phyloP scores from a whole-genome alignment of 1,140 invertebrate genomes.

The Ostrea edulis region DNA sequence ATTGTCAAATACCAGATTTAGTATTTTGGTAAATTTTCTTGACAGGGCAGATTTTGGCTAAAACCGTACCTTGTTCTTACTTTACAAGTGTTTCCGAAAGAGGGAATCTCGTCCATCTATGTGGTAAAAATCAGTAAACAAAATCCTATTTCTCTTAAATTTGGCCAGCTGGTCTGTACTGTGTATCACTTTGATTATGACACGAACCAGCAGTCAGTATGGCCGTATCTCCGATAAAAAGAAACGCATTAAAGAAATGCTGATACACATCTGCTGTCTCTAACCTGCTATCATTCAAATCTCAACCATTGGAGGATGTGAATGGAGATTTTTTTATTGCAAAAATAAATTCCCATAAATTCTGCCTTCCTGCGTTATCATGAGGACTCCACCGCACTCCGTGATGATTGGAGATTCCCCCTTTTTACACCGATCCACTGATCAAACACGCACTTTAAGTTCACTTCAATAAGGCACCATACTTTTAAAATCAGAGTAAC shows the following conservation, averaged over 20 bases:
- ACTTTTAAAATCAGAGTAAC: slow-evolving; percentile 1
- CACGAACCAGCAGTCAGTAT: not conserved
- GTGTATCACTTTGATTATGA: no score
- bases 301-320: not conserved
- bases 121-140: no score
- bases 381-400: not conserved
- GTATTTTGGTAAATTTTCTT: no score
- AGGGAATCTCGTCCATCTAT: no score
- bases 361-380: not conserved
- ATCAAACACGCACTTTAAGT: not conserved
- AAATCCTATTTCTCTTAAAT: no score
- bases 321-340: not conserved
- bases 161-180: no score
- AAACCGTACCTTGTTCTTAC: no score
- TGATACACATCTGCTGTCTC: not conserved
- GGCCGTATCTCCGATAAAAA: not conserved
- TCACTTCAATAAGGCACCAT: not conserved
- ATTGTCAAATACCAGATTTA: no score
- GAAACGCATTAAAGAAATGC: not conserved
- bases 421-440: not conserved
- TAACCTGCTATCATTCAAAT: not conserved
- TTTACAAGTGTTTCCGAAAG: no score
- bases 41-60: no score
- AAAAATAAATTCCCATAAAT: not conserved
- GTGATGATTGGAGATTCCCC: not conserved